These are phyloP conservation scores for Chaetodon auriga DNA, from an alignment of 2,113 vertebrate genomes.

Conservation along the genomic window DNA sequence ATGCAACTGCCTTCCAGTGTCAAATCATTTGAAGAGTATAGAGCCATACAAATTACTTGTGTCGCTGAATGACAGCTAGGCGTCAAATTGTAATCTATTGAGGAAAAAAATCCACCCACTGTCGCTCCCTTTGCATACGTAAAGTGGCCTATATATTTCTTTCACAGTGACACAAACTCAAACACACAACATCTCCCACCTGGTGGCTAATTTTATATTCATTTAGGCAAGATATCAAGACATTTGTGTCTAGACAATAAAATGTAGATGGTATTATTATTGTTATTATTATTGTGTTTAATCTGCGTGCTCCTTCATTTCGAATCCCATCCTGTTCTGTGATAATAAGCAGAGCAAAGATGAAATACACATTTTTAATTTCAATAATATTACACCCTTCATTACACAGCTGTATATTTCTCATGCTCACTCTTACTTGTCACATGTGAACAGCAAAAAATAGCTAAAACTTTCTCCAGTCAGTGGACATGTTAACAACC, in stretches of 20 bases:
- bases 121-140: slow-evolving; percentile 36
- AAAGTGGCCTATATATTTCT: slow-evolving; percentile 41
- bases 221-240: neutral
- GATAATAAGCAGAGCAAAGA: neutral
- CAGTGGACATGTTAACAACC: neutral
- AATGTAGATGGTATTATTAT: neutral
- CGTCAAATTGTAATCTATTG: slow-evolving; percentile 64
- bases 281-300: neutral
- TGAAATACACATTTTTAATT: neutral
- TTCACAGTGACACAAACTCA: slow-evolving; percentile 22
- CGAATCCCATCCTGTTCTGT: neutral
- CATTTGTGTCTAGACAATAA: slow-evolving; percentile 4
- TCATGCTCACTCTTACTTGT: neutral
- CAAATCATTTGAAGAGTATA: slow-evolving; percentile 59
- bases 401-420: neutral
- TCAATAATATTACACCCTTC: neutral
- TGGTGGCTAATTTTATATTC: slow-evolving; percentile 1
- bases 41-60: slow-evolving; percentile 65
- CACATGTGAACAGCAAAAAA: neutral
- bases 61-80: slow-evolving; percentile 66
- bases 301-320: neutral
- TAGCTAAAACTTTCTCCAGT: neutral
- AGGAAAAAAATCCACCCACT: slow-evolving; percentile 46
- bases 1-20: slow-evolving; percentile 72
- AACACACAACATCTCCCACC: neutral